Evolutionary conservation across 92 coral and sea anemone species (phyloP).

Genomic region (Heliopora coerulea): DNA sequence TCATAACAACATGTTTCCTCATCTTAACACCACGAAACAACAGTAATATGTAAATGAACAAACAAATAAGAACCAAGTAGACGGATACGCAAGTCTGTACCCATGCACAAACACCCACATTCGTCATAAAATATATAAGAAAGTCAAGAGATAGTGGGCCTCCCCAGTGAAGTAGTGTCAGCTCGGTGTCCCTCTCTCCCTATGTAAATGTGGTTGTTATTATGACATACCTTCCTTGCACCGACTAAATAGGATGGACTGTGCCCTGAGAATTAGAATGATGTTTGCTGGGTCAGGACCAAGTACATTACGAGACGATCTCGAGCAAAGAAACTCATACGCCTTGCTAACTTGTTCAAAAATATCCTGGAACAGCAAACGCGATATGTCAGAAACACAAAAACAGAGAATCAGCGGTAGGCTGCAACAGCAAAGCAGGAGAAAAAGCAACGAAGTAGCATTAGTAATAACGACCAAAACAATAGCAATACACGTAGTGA

Average conservation of each 20-base stretch:
- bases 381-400: not conserved
- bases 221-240: constrained; percentile 81
- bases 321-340: constrained; percentile 92
- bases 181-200: too few species aligned
- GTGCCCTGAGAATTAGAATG: constrained; percentile 86
- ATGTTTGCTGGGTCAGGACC: constrained; percentile 96
- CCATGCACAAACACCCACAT: too few species aligned
- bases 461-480: not conserved
- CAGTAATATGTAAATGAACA: too few species aligned
- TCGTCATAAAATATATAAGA: too few species aligned
- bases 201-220: too few species aligned
- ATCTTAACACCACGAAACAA: too few species aligned
- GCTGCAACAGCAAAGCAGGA: not conserved
- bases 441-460: not conserved
- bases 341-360: constrained; percentile 99
- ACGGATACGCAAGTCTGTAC: too few species aligned
- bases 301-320: constrained; percentile 69
- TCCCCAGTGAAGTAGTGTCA: too few species aligned
- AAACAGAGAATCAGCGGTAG: not conserved
- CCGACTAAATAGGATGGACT: constrained; percentile 88
- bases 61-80: too few species aligned
- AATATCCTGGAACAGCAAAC: constrained; percentile 64
- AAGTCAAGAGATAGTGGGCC: too few species aligned
- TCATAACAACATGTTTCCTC: too few species aligned
- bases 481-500: not conserved